Evolutionary conservation across 2,888 invertebrate species (phyloP).

Genomic region (Lottia gigantea): DNA sequence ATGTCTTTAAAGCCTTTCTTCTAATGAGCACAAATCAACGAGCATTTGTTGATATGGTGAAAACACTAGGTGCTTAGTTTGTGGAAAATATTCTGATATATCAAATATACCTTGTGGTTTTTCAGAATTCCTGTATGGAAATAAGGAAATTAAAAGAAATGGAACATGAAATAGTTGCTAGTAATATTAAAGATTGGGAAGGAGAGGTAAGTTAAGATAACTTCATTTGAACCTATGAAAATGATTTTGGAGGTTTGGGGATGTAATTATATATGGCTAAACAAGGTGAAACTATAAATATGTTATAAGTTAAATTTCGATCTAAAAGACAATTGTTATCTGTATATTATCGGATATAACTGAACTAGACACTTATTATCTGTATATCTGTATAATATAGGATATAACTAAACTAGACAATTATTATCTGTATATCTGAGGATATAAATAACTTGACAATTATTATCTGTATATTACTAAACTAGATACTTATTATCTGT

Average conservation of each 20-base stretch:
- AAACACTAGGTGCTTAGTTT: background rate
- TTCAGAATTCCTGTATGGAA: slow-evolving; percentile 85
- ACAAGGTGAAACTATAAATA: background rate
- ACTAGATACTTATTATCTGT: background rate
- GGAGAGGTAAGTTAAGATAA: slow-evolving; percentile 73
- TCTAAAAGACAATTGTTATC: background rate
- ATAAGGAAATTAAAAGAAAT: slow-evolving; percentile 93
- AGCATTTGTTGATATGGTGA: too few relatives aligned
- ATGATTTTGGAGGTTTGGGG: too few relatives aligned
- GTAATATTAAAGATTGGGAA: slow-evolving; percentile 95
- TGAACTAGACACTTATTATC: slow-evolving; percentile 1
- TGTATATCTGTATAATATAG: too few relatives aligned
- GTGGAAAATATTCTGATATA: background rate
- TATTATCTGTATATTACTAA: slow-evolving; percentile 6
- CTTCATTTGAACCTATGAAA: too few relatives aligned
- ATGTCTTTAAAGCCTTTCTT: too few relatives aligned
- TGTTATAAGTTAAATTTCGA: slow-evolving; percentile 16
- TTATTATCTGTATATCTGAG: slow-evolving; percentile 2
- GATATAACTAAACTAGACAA: background rate
- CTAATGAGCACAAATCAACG: too few relatives aligned
- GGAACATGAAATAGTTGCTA: slow-evolving; percentile 93
- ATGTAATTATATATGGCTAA: too few relatives aligned
- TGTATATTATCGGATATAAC: slow-evolving; percentile 4
- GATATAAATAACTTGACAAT: background rate
- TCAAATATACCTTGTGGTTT: slow-evolving; percentile 19